A percentile compares a stretch with the other conserved stretches of the same genome.
Evolutionary conservation across 2,888 invertebrate genomes (phyloP).

Genomic region (Pandemis corylana): DNA sequence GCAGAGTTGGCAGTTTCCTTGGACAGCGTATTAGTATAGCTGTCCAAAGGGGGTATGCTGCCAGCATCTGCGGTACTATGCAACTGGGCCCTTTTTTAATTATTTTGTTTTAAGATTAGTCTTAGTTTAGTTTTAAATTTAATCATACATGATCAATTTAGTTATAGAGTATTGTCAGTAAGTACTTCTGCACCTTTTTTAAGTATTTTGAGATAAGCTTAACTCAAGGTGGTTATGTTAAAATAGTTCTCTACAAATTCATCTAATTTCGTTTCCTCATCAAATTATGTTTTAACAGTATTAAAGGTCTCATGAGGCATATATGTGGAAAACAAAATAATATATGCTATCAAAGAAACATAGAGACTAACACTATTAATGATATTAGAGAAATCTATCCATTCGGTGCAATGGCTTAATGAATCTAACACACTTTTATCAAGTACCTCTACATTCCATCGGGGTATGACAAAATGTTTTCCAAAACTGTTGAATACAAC

Average conservation of each 20-base stretch:
- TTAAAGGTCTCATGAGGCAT: conserved; percentile 47
- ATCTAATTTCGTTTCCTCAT: background rate
- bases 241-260: background rate
- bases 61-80: too few relatives aligned
- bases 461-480: conserved; percentile 50
- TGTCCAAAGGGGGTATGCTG: too few relatives aligned
- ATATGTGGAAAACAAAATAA: conserved; percentile 50
- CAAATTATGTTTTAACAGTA: background rate
- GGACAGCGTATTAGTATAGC: too few relatives aligned
- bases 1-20: too few relatives aligned
- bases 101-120: too few relatives aligned
- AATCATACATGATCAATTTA: too few relatives aligned
- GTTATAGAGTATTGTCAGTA: too few relatives aligned
- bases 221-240: too few relatives aligned
- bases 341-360: conserved; percentile 50
- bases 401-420: conserved; percentile 45
- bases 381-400: conserved; percentile 56
- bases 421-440: conserved; percentile 27
- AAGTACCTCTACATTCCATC: conserved; percentile 47
- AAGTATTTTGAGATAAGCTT: too few relatives aligned
- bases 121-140: too few relatives aligned
- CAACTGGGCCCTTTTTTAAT: too few relatives aligned
- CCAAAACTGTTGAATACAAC: conserved; percentile 47
- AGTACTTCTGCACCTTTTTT: too few relatives aligned
- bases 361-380: conserved; percentile 48